Evolutionary conservation across 1,140 invertebrate genomes (phyloP), one percentile per base, ranked within the genome.

Genomic region (Heliconius nattereri): DNA sequence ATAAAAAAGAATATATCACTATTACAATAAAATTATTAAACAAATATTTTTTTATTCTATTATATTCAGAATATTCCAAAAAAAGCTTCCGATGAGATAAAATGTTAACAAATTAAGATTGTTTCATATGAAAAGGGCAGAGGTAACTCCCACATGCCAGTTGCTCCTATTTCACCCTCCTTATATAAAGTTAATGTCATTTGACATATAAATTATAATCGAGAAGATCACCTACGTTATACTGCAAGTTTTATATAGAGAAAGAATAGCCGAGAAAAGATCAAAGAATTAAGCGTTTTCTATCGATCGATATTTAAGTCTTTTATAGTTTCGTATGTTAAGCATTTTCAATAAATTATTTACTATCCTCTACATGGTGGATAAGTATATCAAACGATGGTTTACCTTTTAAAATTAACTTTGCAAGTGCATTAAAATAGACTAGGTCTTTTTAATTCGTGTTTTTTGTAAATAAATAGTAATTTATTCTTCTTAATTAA

Each of bases 141-240:
- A 76, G 74, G 57, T 76, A 76, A 76, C 74, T 66, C 74, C 74
- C 74, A 76, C 74, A 76, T 76, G 57, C 74, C 26, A 66, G 60
- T 66, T 40, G 40, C 52, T 75, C 74, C 54, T 76, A 37, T 76
- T 70, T 66, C 19, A 76, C 35, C 54, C 54, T 76, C 57, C 74
- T 13, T 66, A 26, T 37, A 74, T 45, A 76, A 66, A 11, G 57
- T 52, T 66, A 66, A 76, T 76, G 57, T 76, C 32, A 45, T 66
- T 66, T 40, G 57, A 76, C 37, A 76, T 29, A 76, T 70, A 76
- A 16, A 66, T 29, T 66, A 66, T 66, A 16, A 26, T 66, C 23
- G 29, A 26, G 23, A 26, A 66, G 60, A 66, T 66, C 26, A 66
- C 60, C 60, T 66, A 66, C 60, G 26, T 29, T 29, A 66, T 29